A percentile compares a stretch with the other conserved stretches of the same genome.
These are phyloP conservation scores for Orthosia cruda DNA, from an alignment of 2,888 invertebrate genomes.

Conservation along the genomic window DNA sequence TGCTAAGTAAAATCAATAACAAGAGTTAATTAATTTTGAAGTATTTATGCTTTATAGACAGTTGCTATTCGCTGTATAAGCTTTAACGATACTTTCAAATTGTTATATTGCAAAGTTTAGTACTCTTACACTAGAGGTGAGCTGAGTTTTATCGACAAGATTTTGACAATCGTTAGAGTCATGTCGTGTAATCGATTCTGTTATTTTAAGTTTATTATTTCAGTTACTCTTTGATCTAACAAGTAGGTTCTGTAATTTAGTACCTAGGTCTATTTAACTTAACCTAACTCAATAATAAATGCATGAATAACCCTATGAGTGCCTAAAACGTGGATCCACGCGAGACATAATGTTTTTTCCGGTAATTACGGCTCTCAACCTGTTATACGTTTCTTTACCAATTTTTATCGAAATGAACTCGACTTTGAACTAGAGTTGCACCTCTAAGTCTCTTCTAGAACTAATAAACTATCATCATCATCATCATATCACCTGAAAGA, in stretches of 20 bases:
- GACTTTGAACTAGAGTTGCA: not conserved
- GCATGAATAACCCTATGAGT: too few relatives aligned
- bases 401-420: not conserved
- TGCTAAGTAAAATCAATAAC: slow-evolving; percentile 74
- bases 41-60: slow-evolving; percentile 63
- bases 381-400: not conserved
- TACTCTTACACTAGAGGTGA: slow-evolving; percentile 13
- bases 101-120: slow-evolving; percentile 72
- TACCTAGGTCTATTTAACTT: not conserved
- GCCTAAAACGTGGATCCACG: too few relatives aligned
- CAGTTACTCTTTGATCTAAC: not conserved
- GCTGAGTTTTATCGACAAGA: slow-evolving; percentile 5
- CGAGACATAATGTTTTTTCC: too few relatives aligned
- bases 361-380: too few relatives aligned
- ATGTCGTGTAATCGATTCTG: too few relatives aligned
- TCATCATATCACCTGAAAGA: too few relatives aligned
- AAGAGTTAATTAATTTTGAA: slow-evolving; percentile 78
- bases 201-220: not conserved
- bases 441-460: not conserved
- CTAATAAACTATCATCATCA: too few relatives aligned
- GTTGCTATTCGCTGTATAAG: slow-evolving; percentile 65
- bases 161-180: not conserved
- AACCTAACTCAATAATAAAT: not conserved
- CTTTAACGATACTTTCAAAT: slow-evolving; percentile 66
- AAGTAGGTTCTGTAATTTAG: too few relatives aligned